Conservation (phyloP, 1,140 invertebrate species). For the Eumeta japonica region DNA sequence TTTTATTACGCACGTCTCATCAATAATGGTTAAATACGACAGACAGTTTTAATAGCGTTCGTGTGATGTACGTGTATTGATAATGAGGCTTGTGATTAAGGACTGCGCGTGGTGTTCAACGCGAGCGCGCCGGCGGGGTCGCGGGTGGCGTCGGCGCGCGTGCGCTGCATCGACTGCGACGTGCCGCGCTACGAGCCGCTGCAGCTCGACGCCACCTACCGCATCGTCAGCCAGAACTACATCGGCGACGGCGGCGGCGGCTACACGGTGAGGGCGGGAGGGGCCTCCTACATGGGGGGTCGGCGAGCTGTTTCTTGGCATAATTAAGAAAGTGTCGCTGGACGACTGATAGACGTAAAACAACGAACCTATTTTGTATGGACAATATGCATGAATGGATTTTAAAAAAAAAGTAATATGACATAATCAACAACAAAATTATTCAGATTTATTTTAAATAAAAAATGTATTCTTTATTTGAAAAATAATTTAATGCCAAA, state of each 20-base stretch:
- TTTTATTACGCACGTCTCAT: no score
- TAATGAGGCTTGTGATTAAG: no score
- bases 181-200: conserved; percentile 63
- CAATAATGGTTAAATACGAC: no score
- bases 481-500: no score
- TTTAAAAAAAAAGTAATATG: neutral
- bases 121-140: conserved; percentile 54
- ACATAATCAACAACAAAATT: neutral
- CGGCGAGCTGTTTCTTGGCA: neutral
- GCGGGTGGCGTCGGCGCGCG: conserved; percentile 57
- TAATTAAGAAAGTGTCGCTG: neutral
- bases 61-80: no score
- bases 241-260: conserved; percentile 69
- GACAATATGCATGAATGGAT: neutral
- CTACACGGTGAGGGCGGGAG: conserved; percentile 30
- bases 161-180: conserved; percentile 66
- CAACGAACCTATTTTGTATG: neutral
- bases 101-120: conserved; percentile 57
- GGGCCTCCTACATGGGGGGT: neutral
- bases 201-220: conserved; percentile 57
- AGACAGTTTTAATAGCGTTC: no score
- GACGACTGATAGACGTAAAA: neutral
- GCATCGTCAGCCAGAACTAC: conserved; percentile 63
- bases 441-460: neutral
- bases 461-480: no score